Evolutionary conservation across 2,113 vertebrate species (phyloP).

Genomic region (Sphyrna mokarran): DNA sequence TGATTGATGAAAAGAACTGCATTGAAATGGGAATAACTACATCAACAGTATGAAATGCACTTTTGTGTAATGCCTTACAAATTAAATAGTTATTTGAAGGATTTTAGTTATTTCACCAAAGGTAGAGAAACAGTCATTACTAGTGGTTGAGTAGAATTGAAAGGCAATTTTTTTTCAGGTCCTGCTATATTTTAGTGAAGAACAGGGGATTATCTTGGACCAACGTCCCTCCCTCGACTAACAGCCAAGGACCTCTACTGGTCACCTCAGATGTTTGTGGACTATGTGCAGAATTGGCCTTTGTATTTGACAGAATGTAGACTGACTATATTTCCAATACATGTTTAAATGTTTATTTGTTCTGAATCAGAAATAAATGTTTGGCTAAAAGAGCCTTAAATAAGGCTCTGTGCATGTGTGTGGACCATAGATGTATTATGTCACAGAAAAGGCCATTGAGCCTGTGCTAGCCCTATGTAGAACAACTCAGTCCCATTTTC

Average conservation of each 20-base stretch:
- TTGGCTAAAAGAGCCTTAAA: background rate
- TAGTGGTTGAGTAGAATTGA: too few species aligned
- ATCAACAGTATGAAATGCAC: background rate
- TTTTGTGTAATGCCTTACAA: background rate
- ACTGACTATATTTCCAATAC: background rate
- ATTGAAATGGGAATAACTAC: background rate
- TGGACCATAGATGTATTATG: too few species aligned
- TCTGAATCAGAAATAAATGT: background rate
- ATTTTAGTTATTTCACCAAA: background rate
- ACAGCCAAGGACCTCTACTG: background rate
- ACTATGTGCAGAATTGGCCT: background rate
- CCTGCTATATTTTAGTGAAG: background rate
- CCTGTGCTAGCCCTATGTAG: background rate
- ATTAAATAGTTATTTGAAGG: background rate
- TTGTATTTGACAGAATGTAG: background rate
- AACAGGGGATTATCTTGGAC: background rate
- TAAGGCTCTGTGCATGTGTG: background rate
- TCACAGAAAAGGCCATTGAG: background rate
- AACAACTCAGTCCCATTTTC: background rate
- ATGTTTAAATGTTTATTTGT: background rate
- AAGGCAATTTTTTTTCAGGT: background rate
- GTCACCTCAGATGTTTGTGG: background rate
- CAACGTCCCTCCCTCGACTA: background rate
- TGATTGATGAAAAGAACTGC: background rate
- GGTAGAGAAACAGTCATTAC: background rate